phyloP scores from a whole-genome alignment of 2,797 vertebrate genomes.

The Liasis olivaceus region DNA sequence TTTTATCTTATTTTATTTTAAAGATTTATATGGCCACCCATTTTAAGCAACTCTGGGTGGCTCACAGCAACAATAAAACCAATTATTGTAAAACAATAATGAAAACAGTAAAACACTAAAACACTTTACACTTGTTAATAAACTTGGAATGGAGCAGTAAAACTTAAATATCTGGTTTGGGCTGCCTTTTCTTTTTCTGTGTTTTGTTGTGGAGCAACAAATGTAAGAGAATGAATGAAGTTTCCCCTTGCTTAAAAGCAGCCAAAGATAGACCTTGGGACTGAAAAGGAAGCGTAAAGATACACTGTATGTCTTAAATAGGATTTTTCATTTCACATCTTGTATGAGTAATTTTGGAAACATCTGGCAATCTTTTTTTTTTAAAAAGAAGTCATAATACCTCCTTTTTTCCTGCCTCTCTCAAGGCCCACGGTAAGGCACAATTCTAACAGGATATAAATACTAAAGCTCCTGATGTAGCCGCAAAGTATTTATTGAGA shows the following conservation, averaged over 20 bases:
- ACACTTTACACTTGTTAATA: neutral
- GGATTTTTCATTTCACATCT: neutral
- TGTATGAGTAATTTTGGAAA: slow-evolving; percentile 11
- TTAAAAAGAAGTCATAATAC: neutral
- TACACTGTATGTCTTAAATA: slow-evolving; percentile 11
- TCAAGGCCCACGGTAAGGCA: neutral
- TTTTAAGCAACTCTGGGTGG: too few species aligned
- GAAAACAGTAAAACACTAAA: too few species aligned
- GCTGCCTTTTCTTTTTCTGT: neutral
- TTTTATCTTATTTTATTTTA: too few species aligned
- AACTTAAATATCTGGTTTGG: neutral
- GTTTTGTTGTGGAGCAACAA: neutral
- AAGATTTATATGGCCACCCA: too few species aligned
- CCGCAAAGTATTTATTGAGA: neutral
- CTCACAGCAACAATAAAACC: too few species aligned
- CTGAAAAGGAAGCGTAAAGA: neutral
- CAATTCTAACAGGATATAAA: slow-evolving; percentile 1
- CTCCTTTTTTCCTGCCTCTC: neutral
- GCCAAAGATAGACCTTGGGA: neutral
- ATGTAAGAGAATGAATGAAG: neutral
- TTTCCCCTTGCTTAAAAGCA: neutral
- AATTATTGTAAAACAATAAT: too few species aligned
- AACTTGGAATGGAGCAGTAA: neutral
- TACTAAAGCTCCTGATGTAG: neutral
- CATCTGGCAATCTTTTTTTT: slow-evolving; percentile 19